phyloP scores from a whole-genome alignment of 2,113 vertebrate species.

The Chionodraco myersi region DNA sequence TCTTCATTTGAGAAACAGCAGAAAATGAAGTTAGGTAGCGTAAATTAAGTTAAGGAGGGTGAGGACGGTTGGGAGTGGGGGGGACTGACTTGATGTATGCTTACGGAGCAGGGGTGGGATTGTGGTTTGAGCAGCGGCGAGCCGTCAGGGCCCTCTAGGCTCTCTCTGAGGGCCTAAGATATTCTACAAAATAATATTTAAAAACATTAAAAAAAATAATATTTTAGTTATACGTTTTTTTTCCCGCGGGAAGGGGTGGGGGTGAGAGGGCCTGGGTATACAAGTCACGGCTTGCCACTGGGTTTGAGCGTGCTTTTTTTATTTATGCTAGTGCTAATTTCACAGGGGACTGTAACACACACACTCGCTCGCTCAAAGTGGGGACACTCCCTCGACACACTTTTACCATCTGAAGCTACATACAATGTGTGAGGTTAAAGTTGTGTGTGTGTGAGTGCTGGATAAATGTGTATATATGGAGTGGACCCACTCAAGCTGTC shows the following conservation, averaged over 20 bases:
- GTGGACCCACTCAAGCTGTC: constrained; percentile 41
- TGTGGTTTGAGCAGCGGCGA: not conserved
- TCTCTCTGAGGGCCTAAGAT: too few relatives aligned
- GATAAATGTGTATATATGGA: constrained; percentile 9
- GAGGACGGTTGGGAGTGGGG: not conserved
- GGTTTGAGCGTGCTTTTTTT: not conserved
- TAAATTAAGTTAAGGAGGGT: constrained; percentile 28
- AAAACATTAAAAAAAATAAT: too few relatives aligned
- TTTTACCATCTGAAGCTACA: not conserved
- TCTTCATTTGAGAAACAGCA: constrained; percentile 59
- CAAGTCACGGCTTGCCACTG: too few relatives aligned
- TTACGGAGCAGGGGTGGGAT: not conserved
- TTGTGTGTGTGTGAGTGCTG: not conserved
- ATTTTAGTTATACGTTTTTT: too few relatives aligned
- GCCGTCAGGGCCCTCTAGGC: too few relatives aligned
- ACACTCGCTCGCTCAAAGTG: not conserved
- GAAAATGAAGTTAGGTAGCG: constrained; percentile 50
- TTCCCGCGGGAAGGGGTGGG: too few relatives aligned
- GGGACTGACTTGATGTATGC: not conserved
- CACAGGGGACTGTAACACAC: constrained; percentile 12
- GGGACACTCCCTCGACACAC: constrained; percentile 3
- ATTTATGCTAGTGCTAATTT: constrained; percentile 1
- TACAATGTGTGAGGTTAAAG: constrained; percentile 12
- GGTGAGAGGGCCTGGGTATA: too few relatives aligned
- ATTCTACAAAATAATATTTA: too few relatives aligned